Percentiles rank a stretch among this genome's conserved stretches.
Conservation (phyloP, 2,888 invertebrate species). For the Acleris sparsana region DNA sequence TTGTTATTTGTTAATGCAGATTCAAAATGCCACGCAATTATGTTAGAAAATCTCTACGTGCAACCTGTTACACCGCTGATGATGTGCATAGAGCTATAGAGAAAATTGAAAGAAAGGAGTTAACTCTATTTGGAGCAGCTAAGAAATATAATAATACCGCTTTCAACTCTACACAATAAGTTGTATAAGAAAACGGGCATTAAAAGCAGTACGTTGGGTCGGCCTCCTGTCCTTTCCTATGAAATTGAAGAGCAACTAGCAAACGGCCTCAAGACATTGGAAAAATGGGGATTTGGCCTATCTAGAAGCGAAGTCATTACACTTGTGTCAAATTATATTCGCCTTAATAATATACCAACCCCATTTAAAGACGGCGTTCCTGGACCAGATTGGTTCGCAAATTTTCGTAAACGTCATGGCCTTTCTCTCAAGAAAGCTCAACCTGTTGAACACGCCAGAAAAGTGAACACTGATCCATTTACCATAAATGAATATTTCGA, state of each 20-base stretch:
- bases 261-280: not conserved
- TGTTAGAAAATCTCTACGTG: no score
- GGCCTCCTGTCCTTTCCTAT: not conserved
- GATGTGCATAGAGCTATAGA: no score
- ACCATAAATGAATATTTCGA: conserved; percentile 30
- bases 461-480: conserved; percentile 36
- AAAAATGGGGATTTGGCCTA: not conserved
- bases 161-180: not conserved
- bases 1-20: no score
- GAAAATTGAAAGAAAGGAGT: no score
- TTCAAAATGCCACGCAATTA: no score
- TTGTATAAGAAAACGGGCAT: conserved; percentile 1
- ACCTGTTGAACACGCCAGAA: conserved; percentile 4
- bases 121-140: no score
- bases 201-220: conserved; percentile 4
- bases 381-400: conserved; percentile 6
- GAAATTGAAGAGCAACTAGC: not conserved
- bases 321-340: no score
- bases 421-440: conserved; percentile 4
- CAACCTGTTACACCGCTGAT: no score
- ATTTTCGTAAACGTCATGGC: not conserved
- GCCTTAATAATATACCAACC: no score
- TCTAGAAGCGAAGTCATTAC: not conserved
- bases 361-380: not conserved
- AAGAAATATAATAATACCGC: not conserved